Evolutionary conservation across 2,888 invertebrate genomes (phyloP), one percentile per base, ranked within the genome.

Genomic region (Homarus gammarus): DNA sequence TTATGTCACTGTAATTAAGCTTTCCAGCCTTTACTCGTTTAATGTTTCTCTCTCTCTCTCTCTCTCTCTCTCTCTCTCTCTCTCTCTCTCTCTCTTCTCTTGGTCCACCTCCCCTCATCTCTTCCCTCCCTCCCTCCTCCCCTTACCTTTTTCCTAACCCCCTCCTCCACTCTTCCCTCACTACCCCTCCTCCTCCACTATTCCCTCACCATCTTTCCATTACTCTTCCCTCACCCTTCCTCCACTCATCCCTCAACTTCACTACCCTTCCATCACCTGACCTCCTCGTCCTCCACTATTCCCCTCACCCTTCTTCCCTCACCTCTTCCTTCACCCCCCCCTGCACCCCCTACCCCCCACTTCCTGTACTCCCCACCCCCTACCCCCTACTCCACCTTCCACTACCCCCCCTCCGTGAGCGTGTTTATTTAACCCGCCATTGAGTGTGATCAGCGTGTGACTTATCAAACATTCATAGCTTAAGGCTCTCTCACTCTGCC

Each of bases 391-490:
- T n/a, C n/a, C 12, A 64, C 72, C 72, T 33, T 36, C 44, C 83
- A 40, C 44, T 38, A 27, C n/a, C 40, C 56, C 31, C 38, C 51
- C 81, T 72, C 61, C 38, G 56, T 64, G 61, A 83, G 82, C 68
- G 82, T 82, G 82, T 82, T 82, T 82, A 83, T 82, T 73, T 82
- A 82, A 64, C 70, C 87, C 36, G 61, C 75, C 75, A 87, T 87
- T 75, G 82, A 77, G 87, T 75, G 87, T 75, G 82, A 83, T 87
- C 87, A 82, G 87, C 72, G 87, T 61, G 61, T 61, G 61, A 81
- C 70, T 87, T 70, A 81, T 87, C 87, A 81, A 87, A 87, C 81
- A 87, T 87, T 87, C 87, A 87, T 81, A 73, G 87, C 40, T 51
- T 70, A 61, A 73, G 87, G 61, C 81, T 75, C 81, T n/a, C 31